Percentiles rank a stretch among this genome's conserved stretches.
These are phyloP conservation scores for Phylloscopus trochilus DNA, from an alignment of 2,113 vertebrate species.

Conservation along the genomic window DNA sequence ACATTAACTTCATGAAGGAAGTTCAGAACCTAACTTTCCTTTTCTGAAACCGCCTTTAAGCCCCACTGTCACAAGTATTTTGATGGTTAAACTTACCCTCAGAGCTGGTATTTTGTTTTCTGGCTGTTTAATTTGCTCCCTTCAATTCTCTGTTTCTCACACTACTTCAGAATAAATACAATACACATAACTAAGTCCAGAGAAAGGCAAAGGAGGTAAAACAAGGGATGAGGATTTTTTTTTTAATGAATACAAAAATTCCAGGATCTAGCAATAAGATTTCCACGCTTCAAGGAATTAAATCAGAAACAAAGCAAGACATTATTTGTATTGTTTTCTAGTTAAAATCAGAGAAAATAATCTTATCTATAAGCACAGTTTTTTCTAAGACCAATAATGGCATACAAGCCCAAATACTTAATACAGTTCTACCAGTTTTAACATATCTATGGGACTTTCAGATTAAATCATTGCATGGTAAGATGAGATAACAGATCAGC, in stretches of 20 bases:
- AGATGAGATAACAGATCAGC: background rate
- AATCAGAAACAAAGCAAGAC: background rate
- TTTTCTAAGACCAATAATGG: background rate
- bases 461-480: background rate
- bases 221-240: background rate
- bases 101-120: background rate
- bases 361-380: background rate
- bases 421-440: background rate
- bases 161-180: background rate
- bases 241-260: background rate
- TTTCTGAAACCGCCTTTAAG: background rate
- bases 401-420: background rate
- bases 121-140: background rate
- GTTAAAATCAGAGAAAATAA: background rate
- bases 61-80: background rate
- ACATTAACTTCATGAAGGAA: background rate
- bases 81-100: background rate
- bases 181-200: background rate
- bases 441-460: background rate
- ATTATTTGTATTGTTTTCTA: background rate
- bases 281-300: background rate
- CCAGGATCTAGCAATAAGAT: background rate
- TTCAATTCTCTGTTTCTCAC: background rate
- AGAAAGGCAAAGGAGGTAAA: background rate
- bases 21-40: background rate